These are phyloP conservation scores for Incurvaria masculella DNA, from an alignment of 2,888 invertebrate genomes.

Conservation along the genomic window DNA sequence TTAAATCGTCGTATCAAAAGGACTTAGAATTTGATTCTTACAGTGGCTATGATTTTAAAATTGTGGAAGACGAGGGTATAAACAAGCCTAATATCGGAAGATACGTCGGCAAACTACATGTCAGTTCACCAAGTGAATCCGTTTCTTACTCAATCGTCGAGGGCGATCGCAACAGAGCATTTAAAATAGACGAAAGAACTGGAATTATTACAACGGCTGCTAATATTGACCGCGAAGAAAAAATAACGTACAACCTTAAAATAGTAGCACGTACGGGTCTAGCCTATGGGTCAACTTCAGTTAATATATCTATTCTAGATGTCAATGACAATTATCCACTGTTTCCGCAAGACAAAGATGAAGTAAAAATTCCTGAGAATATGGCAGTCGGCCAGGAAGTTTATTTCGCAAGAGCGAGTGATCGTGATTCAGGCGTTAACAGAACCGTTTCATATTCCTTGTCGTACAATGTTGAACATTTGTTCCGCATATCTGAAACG, in stretches of 20 bases:
- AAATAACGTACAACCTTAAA: slow-evolving; percentile 70
- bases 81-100: slow-evolving; percentile 60
- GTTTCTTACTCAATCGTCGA: slow-evolving; percentile 74
- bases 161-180: slow-evolving; percentile 76
- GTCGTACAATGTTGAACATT: slow-evolving; percentile 73
- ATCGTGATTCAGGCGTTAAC: slow-evolving; percentile 87
- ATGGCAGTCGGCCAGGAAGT: slow-evolving; percentile 93
- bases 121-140: slow-evolving; percentile 58
- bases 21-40: slow-evolving; percentile 72
- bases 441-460: slow-evolving; percentile 80
- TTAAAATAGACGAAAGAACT: slow-evolving; percentile 74
- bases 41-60: slow-evolving; percentile 77
- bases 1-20: slow-evolving; percentile 69
- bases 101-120: slow-evolving; percentile 74
- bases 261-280: slow-evolving; percentile 77
- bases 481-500: slow-evolving; percentile 80
- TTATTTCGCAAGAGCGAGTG: slow-evolving; percentile 81
- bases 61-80: slow-evolving; percentile 76
- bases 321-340: slow-evolving; percentile 89
- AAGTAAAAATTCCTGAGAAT: slow-evolving; percentile 79
- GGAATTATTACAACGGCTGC: slow-evolving; percentile 77
- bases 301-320: slow-evolving; percentile 80
- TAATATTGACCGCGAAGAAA: slow-evolving; percentile 81
- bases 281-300: slow-evolving; percentile 73
- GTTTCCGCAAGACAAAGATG: slow-evolving; percentile 76